Conservation (phyloP, 1,140 invertebrate species). For the Limonius californicus region DNA sequence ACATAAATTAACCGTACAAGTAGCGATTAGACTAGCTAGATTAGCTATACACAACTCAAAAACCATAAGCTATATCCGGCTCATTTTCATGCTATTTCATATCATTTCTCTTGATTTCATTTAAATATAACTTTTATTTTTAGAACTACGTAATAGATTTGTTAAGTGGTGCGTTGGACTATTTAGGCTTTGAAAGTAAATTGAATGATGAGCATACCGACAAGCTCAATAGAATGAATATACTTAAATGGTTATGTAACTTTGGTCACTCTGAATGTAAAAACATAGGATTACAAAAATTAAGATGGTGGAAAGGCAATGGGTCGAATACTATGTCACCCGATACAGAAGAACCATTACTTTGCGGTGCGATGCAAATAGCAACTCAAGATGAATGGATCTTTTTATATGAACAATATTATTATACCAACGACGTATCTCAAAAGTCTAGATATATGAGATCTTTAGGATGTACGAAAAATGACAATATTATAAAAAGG, state of each 20-base stretch:
- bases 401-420: constrained; percentile 15
- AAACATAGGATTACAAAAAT: background rate
- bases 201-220: background rate
- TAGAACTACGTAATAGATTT: background rate
- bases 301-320: background rate
- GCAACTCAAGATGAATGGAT: constrained; percentile 6
- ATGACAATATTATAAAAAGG: too few species aligned
- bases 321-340: background rate
- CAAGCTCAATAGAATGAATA: background rate
- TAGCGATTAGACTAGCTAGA: too few species aligned
- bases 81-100: too few species aligned
- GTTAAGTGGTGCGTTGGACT: background rate
- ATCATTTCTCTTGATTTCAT: too few species aligned
- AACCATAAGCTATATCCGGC: too few species aligned
- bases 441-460: background rate
- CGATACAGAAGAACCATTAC: background rate
- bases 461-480: background rate
- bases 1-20: too few species aligned
- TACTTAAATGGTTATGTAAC: constrained; percentile 1
- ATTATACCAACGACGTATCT: background rate
- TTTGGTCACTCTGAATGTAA: background rate
- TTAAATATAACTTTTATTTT: too few species aligned
- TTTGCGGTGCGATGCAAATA: constrained; percentile 3
- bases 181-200: constrained; percentile 1
- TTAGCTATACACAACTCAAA: too few species aligned